A percentile compares a stretch with the other conserved stretches of the same genome.
Evolutionary conservation across 2,888 invertebrate species (phyloP).

Genomic region (Chrysina gloriosa): DNA sequence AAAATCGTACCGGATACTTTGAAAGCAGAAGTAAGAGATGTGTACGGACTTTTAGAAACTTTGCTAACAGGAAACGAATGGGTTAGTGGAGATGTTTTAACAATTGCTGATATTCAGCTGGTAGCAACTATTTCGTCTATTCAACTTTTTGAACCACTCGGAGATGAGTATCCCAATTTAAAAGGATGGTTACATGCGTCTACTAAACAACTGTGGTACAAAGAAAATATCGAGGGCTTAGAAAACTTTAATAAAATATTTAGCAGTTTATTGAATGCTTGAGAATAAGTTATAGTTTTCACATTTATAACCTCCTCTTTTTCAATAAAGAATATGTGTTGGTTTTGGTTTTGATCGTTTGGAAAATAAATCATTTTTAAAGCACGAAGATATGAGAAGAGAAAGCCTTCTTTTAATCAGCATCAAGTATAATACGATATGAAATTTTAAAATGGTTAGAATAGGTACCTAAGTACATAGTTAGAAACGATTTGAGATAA

Average conservation of each 20-base stretch:
- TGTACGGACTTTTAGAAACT: conserved; percentile 64
- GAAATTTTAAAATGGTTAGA: no score
- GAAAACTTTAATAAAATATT: conserved; percentile 3
- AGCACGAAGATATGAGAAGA: no score
- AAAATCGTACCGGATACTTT: neutral
- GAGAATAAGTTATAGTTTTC: no score
- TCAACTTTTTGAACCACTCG: conserved; percentile 56
- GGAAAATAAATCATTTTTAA: no score
- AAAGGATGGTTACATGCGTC: conserved; percentile 56
- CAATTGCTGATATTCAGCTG: conserved; percentile 68
- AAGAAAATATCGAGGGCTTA: conserved; percentile 41
- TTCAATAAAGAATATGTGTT: no score
- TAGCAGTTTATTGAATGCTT: neutral
- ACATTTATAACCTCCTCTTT: no score
- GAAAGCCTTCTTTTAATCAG: no score
- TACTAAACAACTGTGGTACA: conserved; percentile 53
- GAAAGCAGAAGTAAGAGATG: conserved; percentile 26
- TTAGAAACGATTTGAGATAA: no score
- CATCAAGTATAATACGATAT: no score
- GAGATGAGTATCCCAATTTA: conserved; percentile 53
- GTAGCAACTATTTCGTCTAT: conserved; percentile 59
- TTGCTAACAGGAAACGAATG: conserved; percentile 66
- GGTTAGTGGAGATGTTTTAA: conserved; percentile 67
- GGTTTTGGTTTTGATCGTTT: no score
- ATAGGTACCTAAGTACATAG: no score